A percentile compares a stretch with the other conserved stretches of the same genome.
phyloP scores from a whole-genome alignment of 2,113 vertebrate genomes.

The Brachyistius frenatus region DNA sequence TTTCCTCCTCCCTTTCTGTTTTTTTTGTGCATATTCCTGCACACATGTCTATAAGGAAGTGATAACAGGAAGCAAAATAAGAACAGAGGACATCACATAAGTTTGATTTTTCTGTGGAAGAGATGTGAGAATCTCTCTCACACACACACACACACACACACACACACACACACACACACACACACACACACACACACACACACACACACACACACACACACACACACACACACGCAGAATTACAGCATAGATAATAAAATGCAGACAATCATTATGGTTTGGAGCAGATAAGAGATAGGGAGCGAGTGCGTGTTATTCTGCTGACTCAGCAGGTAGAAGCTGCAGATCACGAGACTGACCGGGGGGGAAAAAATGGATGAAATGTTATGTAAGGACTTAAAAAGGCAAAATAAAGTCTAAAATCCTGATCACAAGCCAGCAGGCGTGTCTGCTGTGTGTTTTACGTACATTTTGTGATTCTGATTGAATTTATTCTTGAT shows the following conservation, averaged over 20 bases:
- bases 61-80: neutral
- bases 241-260: constrained; percentile 24
- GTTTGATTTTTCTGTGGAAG: neutral
- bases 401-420: neutral
- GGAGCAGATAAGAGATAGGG: constrained; percentile 23
- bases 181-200: too few species aligned
- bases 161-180: too few species aligned
- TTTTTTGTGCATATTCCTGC: too few species aligned
- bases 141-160: too few species aligned
- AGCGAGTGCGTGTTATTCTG: neutral
- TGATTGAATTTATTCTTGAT: neutral
- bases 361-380: neutral
- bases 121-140: too few species aligned
- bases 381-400: constrained; percentile 28
- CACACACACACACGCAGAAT: neutral
- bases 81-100: neutral
- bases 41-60: neutral
- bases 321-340: constrained; percentile 46
- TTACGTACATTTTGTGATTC: neutral
- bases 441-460: neutral
- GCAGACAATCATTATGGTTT: constrained; percentile 14
- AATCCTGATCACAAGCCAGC: neutral
- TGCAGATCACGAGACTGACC: constrained; percentile 25
- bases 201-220: too few species aligned
- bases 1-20: too few species aligned